Evolutionary conservation across 1,140 invertebrate species (phyloP).

Genomic region (Brachionus rotundiformis): DNA sequence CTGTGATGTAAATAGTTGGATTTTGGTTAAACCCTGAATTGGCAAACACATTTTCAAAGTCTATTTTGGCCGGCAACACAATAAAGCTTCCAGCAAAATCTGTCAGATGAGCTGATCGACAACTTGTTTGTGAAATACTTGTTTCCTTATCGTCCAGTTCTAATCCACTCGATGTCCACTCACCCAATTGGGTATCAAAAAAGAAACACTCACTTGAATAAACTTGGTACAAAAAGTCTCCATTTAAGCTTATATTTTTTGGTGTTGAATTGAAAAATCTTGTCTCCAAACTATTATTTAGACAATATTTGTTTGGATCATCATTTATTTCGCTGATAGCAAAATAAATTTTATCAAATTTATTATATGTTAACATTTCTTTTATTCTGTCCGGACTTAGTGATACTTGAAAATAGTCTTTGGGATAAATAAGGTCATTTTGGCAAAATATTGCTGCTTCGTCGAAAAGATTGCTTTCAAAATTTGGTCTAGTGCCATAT

Average conservation of each 20-base stretch:
- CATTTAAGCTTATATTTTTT: too few species aligned
- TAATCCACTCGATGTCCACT: conserved; percentile 56
- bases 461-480: not conserved
- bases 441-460: not conserved
- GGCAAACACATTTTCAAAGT: conserved; percentile 62
- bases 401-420: too few species aligned
- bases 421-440: not conserved
- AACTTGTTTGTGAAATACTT: conserved; percentile 55
- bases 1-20: conserved; percentile 67
- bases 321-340: too few species aligned
- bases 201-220: conserved; percentile 54
- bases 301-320: not conserved
- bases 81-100: conserved; percentile 63
- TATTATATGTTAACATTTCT: too few species aligned
- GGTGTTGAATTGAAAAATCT: too few species aligned
- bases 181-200: conserved; percentile 52
- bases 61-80: conserved; percentile 63
- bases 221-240: not conserved
- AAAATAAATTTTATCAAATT: too few species aligned
- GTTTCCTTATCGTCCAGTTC: conserved; percentile 56
- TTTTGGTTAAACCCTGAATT: conserved; percentile 67
- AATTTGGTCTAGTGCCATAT: not conserved
- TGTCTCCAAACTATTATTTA: not conserved
- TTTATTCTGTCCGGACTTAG: too few species aligned
- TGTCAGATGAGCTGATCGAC: conserved; percentile 62